Conservation (phyloP, 2,113 vertebrate genomes). For the Prionailurus bengalensis region DNA sequence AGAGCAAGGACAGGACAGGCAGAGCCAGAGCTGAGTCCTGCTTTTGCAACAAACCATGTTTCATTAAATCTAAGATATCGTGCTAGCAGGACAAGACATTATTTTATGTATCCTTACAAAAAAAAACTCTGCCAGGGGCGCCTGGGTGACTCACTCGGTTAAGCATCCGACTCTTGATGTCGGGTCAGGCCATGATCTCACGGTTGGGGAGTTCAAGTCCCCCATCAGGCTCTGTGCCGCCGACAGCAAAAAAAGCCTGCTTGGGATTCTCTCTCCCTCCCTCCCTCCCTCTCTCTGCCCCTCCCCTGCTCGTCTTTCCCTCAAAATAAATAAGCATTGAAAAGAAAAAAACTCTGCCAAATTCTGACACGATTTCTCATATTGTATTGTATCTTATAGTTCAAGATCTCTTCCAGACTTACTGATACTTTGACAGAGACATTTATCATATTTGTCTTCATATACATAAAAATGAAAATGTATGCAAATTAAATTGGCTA, state of each 20-base stretch:
- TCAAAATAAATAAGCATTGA: no score
- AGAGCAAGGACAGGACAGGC: neutral
- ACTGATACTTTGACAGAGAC: neutral
- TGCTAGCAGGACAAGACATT: neutral
- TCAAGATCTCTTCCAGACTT: neutral
- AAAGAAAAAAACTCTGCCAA: neutral
- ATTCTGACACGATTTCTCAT: neutral
- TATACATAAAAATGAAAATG: conserved; percentile 16
- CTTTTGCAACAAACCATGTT: neutral
- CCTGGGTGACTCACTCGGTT: neutral
- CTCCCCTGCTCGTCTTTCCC: no score
- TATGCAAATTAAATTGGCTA: neutral
- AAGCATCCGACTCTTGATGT: neutral
- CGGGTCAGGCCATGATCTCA: neutral
- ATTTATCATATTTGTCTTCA: neutral
- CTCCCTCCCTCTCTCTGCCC: no score
- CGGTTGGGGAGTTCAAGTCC: no score
- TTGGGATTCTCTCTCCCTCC: no score
- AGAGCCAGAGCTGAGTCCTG: neutral
- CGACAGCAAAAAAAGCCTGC: no score
- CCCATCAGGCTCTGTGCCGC: no score
- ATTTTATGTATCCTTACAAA: neutral
- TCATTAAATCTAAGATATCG: neutral
- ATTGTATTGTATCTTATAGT: neutral
- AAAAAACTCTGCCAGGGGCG: neutral